Conservation (phyloP, 2,113 vertebrate genomes). For the Pogonocichla stellata region DNA sequence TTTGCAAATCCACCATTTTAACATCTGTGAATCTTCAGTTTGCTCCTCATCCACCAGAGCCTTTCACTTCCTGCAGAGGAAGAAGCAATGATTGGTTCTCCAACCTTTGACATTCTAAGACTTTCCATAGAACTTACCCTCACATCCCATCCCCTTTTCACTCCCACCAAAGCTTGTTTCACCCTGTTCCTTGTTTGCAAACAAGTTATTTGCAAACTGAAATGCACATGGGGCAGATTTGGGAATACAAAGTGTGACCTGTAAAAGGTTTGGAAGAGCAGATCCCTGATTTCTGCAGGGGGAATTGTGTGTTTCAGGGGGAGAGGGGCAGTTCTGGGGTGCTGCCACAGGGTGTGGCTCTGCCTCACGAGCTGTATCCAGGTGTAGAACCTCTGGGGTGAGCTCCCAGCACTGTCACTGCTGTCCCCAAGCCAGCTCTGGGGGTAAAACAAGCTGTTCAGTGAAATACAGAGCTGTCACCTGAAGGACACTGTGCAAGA, state of each 20-base stretch:
- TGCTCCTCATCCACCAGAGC: too few relatives aligned
- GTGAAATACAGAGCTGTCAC: neutral
- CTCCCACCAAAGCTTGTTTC: neutral
- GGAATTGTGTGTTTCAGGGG: fast-evolving
- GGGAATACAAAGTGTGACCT: fast-evolving
- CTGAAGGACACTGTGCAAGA: neutral
- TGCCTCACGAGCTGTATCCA: neutral
- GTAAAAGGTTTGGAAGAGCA: neutral
- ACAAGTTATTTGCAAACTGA: neutral
- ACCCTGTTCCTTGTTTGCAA: neutral
- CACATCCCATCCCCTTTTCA: neutral
- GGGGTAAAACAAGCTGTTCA: neutral
- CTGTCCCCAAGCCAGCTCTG: neutral
- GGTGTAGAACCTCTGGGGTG: neutral
- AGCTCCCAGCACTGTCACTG: neutral
- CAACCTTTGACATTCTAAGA: neutral
- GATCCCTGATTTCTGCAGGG: neutral
- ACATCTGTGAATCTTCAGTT: neutral
- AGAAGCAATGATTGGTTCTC: neutral
- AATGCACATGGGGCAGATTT: fast-evolving
- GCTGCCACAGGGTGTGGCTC: neutral
- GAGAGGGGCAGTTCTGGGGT: neutral
- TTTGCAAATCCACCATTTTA: neutral
- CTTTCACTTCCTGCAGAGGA: neutral
- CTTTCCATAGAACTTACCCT: too few relatives aligned